Conservation (phyloP, 2,797 vertebrate genomes). For the Lindbergichthys nudifrons region DNA sequence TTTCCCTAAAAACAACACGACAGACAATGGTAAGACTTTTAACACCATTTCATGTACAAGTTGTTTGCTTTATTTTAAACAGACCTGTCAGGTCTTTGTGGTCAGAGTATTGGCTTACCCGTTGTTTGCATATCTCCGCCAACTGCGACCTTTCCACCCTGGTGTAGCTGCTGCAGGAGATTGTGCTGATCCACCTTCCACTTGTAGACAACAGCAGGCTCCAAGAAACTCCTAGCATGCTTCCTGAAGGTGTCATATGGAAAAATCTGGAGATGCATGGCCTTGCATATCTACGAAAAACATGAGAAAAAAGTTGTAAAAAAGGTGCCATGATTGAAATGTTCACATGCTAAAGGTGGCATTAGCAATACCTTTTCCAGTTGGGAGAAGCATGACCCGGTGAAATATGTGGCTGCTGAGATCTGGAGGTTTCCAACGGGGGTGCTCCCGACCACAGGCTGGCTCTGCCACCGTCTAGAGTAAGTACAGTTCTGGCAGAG, state of each 20-base stretch:
- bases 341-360: neutral
- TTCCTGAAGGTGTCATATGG: neutral
- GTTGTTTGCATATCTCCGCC: neutral
- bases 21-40: neutral
- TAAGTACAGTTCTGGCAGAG: neutral
- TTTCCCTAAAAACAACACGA: neutral
- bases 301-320: neutral
- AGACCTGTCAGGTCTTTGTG: too few relatives aligned
- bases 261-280: conserved; percentile 1
- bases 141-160: neutral
- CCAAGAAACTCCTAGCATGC: neutral
- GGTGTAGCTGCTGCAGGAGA: neutral
- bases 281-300: neutral
- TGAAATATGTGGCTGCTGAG: neutral
- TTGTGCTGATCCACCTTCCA: neutral
- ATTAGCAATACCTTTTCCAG: neutral
- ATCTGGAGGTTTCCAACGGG: neutral
- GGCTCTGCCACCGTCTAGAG: neutral
- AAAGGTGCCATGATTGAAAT: neutral
- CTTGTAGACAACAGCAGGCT: neutral
- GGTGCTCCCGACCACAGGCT: neutral
- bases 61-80: neutral
- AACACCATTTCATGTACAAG: neutral
- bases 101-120: neutral
- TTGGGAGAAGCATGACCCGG: neutral